Percentiles rank a stretch among this genome's conserved stretches.
phyloP scores from a whole-genome alignment of 2,888 invertebrate species.

The Patella pellucida region DNA sequence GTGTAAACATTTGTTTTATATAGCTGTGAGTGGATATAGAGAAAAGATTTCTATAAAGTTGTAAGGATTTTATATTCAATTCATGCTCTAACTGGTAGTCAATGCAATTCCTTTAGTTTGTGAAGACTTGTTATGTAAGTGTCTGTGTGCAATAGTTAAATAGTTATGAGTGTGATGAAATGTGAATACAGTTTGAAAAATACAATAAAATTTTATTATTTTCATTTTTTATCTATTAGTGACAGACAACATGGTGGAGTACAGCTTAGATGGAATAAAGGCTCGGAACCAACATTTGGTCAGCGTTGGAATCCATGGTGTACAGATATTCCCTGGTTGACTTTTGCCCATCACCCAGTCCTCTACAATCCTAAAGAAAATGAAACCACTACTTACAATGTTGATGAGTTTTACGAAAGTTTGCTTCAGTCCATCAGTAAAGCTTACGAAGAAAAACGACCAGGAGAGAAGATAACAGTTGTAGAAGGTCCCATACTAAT shows the following conservation, averaged over 20 bases:
- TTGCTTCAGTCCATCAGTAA: constrained; percentile 57
- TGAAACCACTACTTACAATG: constrained; percentile 69
- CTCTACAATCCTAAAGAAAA: constrained; percentile 67
- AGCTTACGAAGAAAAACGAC: constrained; percentile 47
- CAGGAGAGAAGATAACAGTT: constrained; percentile 56
- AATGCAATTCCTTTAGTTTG: too few species aligned
- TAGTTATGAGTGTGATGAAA: too few species aligned
- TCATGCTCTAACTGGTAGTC: too few species aligned
- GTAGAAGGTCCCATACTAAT: constrained; percentile 76
- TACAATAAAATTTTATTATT: too few species aligned
- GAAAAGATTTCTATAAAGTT: too few species aligned
- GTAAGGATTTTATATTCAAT: too few species aligned
- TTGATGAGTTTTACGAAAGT: constrained; percentile 71
- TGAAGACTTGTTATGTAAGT: too few species aligned
- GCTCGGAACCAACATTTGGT: constrained; percentile 77
- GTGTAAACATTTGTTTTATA: too few species aligned
- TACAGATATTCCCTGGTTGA: constrained; percentile 83
- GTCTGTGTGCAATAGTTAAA: too few species aligned
- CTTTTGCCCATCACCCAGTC: constrained; percentile 84
- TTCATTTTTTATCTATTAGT: constrained; percentile 71
- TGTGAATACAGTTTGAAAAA: too few species aligned
- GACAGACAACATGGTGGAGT: constrained; percentile 81
- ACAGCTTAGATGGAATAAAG: constrained; percentile 84
- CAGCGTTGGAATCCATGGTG: constrained; percentile 87
- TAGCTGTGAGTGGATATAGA: too few species aligned